Evolutionary conservation across 2,888 invertebrate genomes (phyloP), one percentile per base, ranked within the genome.

Genomic region (Eueremaeus valkanovi): DNA sequence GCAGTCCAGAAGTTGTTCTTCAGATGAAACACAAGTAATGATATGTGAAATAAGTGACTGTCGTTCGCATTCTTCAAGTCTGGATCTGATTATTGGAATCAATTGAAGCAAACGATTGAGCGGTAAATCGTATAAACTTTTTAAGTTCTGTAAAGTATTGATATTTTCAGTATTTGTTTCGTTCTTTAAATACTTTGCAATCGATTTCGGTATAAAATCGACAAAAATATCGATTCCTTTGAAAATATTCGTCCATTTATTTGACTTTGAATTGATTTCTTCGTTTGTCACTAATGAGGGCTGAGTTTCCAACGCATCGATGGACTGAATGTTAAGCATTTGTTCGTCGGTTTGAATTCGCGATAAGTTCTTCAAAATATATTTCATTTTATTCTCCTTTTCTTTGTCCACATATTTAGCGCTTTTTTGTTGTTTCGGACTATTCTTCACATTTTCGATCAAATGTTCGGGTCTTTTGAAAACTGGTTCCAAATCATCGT

Each of bases 361-460:
- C 21, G 16, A 27, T 9, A 68, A 27, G 24, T 68, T 68, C 1
- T 68, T 68, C 3, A 68, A 24, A 21, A 24, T 6, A 11, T 24
- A 68, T 24, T 42, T 68, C n/a, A 68, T 40, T 68, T 40, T 40
- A 1, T 68, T 68, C 0, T 42, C 33, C 16, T 68, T 68, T 42
- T 68, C 68, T 68, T 42, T 68, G 21, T 68, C 42, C 24, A 24
- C 42, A 18, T 68, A 68, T 68, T 68, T 68, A 68, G 21, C 24
- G 13, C 1, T 58, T 31, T 36, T 63, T 18, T 63, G n/a, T 18
- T 63, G n/a, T 63, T 33, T 33, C 33, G 9, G 21, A 16, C 16
- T 24, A 9, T 13, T 27, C 24, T 68, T 66, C 36, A 5, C 3
- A 21, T 16, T n/a, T 24, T 42, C 42, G 3, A 5, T 9, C 31